phyloP scores from a whole-genome alignment of 2,113 vertebrate species.

The Cisticola juncidis region DNA sequence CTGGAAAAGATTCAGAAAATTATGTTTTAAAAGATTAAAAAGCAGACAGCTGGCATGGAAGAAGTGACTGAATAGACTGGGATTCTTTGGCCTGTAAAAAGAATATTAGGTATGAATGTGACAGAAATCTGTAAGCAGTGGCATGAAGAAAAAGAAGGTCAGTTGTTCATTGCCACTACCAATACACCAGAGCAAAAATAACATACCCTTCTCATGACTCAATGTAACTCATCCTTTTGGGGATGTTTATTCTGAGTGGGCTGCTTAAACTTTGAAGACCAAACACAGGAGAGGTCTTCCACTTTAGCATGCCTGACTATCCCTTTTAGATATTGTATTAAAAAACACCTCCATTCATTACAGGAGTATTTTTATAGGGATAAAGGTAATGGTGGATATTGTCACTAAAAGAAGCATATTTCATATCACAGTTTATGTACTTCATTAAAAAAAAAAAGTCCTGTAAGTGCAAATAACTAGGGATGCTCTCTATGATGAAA shows the following conservation, averaged over 20 bases:
- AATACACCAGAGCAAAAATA: fast-evolving
- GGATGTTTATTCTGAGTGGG: background rate
- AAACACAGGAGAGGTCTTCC: background rate
- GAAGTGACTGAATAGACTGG: background rate
- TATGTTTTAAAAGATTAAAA: background rate
- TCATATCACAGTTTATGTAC: background rate
- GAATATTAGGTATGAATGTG: background rate
- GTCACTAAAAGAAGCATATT: background rate
- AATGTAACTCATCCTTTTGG: background rate
- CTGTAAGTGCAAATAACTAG: background rate
- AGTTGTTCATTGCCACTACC: background rate
- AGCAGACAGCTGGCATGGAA: background rate
- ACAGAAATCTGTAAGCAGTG: background rate
- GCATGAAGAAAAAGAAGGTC: background rate
- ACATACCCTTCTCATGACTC: background rate
- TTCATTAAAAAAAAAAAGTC: background rate
- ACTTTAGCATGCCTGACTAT: background rate
- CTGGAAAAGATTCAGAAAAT: background rate
- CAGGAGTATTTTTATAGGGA: background rate
- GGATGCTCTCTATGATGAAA: fast-evolving
- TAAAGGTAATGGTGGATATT: background rate
- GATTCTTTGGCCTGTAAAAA: background rate
- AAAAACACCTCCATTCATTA: background rate
- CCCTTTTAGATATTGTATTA: background rate
- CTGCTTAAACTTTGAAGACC: background rate